Percentiles rank a stretch among this genome's conserved stretches.
These are phyloP conservation scores for Scaptomyza pallida DNA, from an alignment of 1,140 invertebrate species.

Conservation along the genomic window DNA sequence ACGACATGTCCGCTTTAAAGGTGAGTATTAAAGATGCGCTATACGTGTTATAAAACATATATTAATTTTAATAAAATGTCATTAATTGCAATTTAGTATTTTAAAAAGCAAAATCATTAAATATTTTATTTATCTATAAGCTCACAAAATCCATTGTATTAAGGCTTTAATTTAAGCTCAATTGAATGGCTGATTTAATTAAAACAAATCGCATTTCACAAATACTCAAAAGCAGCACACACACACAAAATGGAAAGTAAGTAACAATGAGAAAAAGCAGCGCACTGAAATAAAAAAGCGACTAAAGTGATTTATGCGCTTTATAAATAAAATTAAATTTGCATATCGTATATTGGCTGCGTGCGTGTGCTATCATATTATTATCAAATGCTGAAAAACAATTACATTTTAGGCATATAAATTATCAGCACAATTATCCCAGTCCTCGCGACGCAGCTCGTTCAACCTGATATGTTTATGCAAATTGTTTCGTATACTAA, in stretches of 20 bases:
- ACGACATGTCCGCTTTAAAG: too few species aligned
- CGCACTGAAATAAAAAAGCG: neutral
- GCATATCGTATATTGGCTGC: constrained; percentile 46
- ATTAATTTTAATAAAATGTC: too few species aligned
- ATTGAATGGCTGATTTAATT: constrained; percentile 27
- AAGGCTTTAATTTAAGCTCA: neutral
- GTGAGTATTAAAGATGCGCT: too few species aligned
- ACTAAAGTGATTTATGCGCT: constrained; percentile 44
- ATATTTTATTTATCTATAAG: neutral
- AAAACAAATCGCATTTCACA: constrained; percentile 52
- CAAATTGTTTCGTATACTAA: constrained; percentile 46
- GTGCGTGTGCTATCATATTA: constrained; percentile 57
- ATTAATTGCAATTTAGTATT: neutral
- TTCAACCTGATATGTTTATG: constrained; percentile 55
- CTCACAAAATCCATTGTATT: neutral
- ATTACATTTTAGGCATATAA: constrained; percentile 70
- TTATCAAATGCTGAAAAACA: constrained; percentile 59
- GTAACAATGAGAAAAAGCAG: constrained; percentile 23
- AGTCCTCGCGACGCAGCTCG: constrained; percentile 17
- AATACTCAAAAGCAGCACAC: constrained; percentile 17
- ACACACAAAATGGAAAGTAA: constrained; percentile 16
- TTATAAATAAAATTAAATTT: constrained; percentile 67
- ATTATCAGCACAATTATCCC: constrained; percentile 43
- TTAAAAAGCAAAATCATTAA: neutral
- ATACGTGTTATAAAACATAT: too few species aligned